Evolutionary conservation across 2,888 invertebrate genomes (phyloP).

Genomic region (Rhagonycha lutea): DNA sequence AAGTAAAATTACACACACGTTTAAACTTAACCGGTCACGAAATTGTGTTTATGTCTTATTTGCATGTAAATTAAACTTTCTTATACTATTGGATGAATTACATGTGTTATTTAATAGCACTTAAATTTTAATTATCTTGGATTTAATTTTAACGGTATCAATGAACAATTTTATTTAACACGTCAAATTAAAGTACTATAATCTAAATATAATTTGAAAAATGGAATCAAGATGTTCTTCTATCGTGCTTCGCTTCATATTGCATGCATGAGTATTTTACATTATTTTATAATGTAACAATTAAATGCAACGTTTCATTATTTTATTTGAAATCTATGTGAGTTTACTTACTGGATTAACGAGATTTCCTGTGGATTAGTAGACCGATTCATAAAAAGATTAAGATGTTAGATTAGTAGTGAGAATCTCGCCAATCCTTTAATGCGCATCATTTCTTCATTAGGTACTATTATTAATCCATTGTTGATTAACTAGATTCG

Average conservation of each 20-base stretch:
- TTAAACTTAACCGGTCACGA: constrained; percentile 6
- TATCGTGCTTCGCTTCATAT: background rate
- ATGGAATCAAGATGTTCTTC: background rate
- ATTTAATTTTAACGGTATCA: background rate
- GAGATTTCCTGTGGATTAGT: no score
- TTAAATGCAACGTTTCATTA: background rate
- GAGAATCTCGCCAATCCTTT: no score
- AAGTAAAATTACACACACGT: constrained; percentile 11
- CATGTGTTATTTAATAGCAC: background rate
- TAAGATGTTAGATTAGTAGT: no score
- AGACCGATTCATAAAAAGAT: no score
- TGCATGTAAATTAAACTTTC: constrained; percentile 17
- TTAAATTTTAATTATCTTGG: background rate
- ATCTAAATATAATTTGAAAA: background rate
- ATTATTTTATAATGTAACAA: background rate
- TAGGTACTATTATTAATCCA: no score
- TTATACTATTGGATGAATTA: background rate
- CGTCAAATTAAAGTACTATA: background rate
- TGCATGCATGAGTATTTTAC: background rate
- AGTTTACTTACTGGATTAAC: no score
- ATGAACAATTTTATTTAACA: background rate
- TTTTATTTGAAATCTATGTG: background rate
- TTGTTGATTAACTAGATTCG: no score
- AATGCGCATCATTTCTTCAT: no score
- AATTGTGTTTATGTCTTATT: constrained; percentile 8